Evolutionary conservation across 2,888 invertebrate species (phyloP).

Genomic region (Pristionchus arcanus): DNA sequence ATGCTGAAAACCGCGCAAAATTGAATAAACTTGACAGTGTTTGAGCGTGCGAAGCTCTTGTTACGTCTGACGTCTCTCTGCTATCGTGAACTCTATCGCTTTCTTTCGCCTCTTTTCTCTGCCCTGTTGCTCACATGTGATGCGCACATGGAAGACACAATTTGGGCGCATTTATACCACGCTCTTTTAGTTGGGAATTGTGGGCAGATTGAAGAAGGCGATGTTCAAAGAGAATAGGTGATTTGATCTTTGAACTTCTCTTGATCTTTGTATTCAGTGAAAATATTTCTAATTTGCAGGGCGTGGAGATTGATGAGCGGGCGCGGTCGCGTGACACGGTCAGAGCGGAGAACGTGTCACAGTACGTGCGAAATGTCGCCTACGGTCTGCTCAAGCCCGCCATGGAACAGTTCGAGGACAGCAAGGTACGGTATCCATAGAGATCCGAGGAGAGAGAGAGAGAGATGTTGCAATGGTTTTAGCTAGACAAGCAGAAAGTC

Average conservation of each 20-base stretch:
- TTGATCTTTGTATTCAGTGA: too few relatives aligned
- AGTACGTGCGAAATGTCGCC: constrained; percentile 11
- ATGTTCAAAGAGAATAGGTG: not conserved
- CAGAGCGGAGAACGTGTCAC: not conserved
- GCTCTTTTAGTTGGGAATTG: not conserved
- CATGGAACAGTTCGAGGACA: constrained; percentile 13
- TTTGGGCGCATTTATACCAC: not conserved
- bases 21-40: not conserved
- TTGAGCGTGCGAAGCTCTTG: not conserved
- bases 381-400: constrained; percentile 19
- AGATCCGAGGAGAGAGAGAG: too few relatives aligned
- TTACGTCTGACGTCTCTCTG: not conserved
- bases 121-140: not conserved
- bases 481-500: too few relatives aligned
- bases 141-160: not conserved
- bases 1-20: not conserved
- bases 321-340: not conserved
- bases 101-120: not conserved
- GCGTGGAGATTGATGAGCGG: not conserved
- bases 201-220: not conserved
- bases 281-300: not conserved
- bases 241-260: too few relatives aligned
- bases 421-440: constrained; percentile 1
- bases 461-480: not conserved
- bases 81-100: not conserved